These are phyloP conservation scores for Mesorhabditis belari DNA, from an alignment of 2,888 invertebrate species.

Conservation along the genomic window DNA sequence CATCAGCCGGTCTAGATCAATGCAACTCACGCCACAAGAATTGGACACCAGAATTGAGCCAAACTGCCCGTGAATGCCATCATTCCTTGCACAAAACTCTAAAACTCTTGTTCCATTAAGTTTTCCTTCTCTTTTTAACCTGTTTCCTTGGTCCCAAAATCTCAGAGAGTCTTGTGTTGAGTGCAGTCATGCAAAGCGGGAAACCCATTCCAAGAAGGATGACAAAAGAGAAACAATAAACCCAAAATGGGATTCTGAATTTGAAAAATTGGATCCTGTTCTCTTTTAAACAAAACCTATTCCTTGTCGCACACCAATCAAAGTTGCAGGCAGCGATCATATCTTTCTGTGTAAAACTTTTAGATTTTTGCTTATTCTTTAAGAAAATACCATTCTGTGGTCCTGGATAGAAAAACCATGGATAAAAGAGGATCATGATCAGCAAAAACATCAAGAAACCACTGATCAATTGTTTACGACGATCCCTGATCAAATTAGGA, in stretches of 20 bases:
- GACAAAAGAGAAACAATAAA: slow-evolving; percentile 12
- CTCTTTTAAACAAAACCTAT: slow-evolving; percentile 4
- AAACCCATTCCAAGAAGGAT: slow-evolving; percentile 18
- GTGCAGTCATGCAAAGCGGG: slow-evolving; percentile 13
- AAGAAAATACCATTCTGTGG: not conserved
- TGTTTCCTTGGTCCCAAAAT: slow-evolving; percentile 24
- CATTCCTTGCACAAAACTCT: slow-evolving; percentile 23
- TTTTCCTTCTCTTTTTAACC: too few species aligned
- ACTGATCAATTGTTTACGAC: slow-evolving; percentile 20
- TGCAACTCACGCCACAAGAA: slow-evolving; percentile 19
- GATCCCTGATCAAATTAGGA: slow-evolving; percentile 14
- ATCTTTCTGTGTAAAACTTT: slow-evolving; percentile 18
- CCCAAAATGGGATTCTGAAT: slow-evolving; percentile 10
- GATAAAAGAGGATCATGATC: not conserved
- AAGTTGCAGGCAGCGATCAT: slow-evolving; percentile 12
- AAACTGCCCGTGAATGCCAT: slow-evolving; percentile 23
- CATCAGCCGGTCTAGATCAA: not conserved
- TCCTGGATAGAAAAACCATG: slow-evolving; percentile 2
- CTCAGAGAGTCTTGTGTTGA: slow-evolving; percentile 14
- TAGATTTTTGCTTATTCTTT: slow-evolving; percentile 11
- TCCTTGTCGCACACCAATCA: slow-evolving; percentile 20
- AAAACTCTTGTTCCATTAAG: slow-evolving; percentile 3
- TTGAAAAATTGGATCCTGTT: not conserved
- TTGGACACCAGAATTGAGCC: slow-evolving; percentile 17
- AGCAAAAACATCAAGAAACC: slow-evolving; percentile 17